Evolutionary conservation across 1,140 invertebrate species (phyloP).

Genomic region (Arion vulgaris): DNA sequence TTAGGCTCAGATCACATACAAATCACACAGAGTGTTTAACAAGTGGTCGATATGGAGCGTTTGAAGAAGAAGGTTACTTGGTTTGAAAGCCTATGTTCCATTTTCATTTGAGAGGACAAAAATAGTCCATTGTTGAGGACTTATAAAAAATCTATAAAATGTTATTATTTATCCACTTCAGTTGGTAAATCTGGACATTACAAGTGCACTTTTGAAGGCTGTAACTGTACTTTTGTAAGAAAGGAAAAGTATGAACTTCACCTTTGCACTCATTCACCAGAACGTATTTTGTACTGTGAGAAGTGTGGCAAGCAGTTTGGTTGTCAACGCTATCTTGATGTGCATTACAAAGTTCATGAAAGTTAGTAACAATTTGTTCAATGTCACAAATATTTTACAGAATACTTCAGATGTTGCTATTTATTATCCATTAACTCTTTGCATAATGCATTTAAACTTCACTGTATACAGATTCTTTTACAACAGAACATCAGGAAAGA

Average conservation of each 20-base stretch:
- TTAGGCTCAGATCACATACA: too few relatives aligned
- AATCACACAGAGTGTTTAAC: too few relatives aligned
- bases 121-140: too few relatives aligned
- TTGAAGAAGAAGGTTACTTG: too few relatives aligned
- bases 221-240: not conserved
- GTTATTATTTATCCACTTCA: not conserved
- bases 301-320: slow-evolving; percentile 35
- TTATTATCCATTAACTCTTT: not conserved
- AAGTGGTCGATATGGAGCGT: too few relatives aligned
- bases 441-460: too few relatives aligned
- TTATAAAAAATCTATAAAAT: too few relatives aligned
- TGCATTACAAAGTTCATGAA: slow-evolving; percentile 24
- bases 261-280: slow-evolving; percentile 16
- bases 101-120: too few relatives aligned
- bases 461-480: too few relatives aligned
- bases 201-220: slow-evolving; percentile 15
- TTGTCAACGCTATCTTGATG: slow-evolving; percentile 32
- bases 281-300: slow-evolving; percentile 24
- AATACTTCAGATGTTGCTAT: not conserved
- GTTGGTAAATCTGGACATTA: slow-evolving; percentile 16
- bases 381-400: not conserved
- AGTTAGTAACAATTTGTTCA: slow-evolving; percentile 5
- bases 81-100: too few relatives aligned
- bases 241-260: slow-evolving; percentile 26
- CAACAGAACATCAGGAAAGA: too few relatives aligned